A percentile compares a stretch with the other conserved stretches of the same genome.
Conservation (phyloP, 2,797 vertebrate genomes). For the Pseudochirops cupreus region DNA sequence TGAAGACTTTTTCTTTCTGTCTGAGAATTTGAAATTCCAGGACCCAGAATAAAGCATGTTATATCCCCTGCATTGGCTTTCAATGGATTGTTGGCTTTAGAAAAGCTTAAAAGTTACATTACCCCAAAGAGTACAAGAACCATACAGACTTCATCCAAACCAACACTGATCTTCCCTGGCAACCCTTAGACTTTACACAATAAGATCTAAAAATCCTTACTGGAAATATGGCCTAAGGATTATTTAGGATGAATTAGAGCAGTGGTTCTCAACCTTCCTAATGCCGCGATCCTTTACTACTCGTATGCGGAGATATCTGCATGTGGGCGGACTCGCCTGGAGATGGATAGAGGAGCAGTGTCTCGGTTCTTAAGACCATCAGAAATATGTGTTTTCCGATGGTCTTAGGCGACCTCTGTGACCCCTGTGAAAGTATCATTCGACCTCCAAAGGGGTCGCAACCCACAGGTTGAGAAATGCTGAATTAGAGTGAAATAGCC, state of each 20-base stretch:
- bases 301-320: no score
- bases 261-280: no score
- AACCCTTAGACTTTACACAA: not conserved
- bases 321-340: no score
- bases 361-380: no score
- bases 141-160: not conserved
- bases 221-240: not conserved
- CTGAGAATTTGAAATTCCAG: conserved; percentile 25
- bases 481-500: not conserved
- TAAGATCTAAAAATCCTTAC: not conserved
- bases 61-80: conserved; percentile 4
- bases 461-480: no score
- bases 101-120: not conserved
- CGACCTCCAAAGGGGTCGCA: no score
- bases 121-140: not conserved
- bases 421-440: no score
- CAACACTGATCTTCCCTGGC: not conserved
- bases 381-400: no score
- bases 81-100: not conserved
- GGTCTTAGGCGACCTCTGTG: no score
- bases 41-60: not conserved
- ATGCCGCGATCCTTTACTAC: no score
- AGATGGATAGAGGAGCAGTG: no score
- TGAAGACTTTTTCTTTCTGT: conserved; percentile 50
- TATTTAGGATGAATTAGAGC: not conserved